Evolutionary conservation across 64 coral and sea anemone species (phyloP), one percentile per base, ranked within the genome.

Genomic region (Trachythela sp.): DNA sequence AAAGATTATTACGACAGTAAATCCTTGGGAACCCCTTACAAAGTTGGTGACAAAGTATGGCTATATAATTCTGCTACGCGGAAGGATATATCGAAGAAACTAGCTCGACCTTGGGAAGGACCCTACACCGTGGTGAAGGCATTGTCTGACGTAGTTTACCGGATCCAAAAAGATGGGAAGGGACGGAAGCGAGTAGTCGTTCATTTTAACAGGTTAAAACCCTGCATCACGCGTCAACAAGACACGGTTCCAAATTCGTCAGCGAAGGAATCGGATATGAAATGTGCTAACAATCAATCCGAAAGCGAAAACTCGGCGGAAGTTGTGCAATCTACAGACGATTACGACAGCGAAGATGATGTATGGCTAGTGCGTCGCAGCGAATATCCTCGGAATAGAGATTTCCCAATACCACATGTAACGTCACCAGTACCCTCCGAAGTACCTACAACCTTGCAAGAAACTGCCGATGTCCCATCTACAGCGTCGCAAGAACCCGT

Each of bases 41-140:
- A 72, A 26, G 33, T 72, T 72, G 68, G 68, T 72, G 68, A 72
- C 26, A 72, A 72, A 35, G 68, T 72, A 35, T 72, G 68, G 68
- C 33, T 72, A 26, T 72, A 24, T 26, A 72, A 72, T 26, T 35
- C 68, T 0, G 29, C 10, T 35, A 72, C 68, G 29, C 1, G 26
- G 33, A 27, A 72, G 24, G 33, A 1, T 26, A 31, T 2, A 35
- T 72, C 68, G 68, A 72, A 72, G 68, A 72, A 72, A 35, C 68
- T 72, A 72, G 9, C 2, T 2, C 14, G 68, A 72, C 68, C 68
- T 4, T 72, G 68, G 68, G 68, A 72, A 35, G 68, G 68, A 24
- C 24, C 68, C 29, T 72, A 52, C 22, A 72, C 68, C 9, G 68
- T 72, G 26, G 68, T 72, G 18, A 72, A 72, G 29, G 68, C 68